Conservation (phyloP, 2,113 vertebrate genomes). For the Aptenodytes forsteri region DNA sequence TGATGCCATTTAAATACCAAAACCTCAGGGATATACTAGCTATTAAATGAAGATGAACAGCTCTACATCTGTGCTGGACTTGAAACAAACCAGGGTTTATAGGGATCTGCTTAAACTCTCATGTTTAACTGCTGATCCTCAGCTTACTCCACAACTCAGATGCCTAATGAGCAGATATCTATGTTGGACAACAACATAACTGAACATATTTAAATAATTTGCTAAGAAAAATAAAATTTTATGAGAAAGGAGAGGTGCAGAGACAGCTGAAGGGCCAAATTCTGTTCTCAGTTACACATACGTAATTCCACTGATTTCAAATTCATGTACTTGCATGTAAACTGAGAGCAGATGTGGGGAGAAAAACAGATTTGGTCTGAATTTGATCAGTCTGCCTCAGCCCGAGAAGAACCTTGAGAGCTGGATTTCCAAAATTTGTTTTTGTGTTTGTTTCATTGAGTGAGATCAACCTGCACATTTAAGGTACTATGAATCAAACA, state of each 20-base stretch:
- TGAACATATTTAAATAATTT: slow-evolving; percentile 34
- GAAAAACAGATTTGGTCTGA: not conserved
- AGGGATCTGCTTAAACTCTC: slow-evolving; percentile 37
- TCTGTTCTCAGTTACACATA: not conserved
- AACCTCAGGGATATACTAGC: not conserved
- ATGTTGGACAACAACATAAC: not conserved
- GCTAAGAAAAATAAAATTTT: slow-evolving; percentile 38
- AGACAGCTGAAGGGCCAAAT: slow-evolving; percentile 9
- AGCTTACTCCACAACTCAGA: not conserved
- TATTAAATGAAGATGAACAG: slow-evolving; percentile 37
- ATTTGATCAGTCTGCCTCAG: not conserved
- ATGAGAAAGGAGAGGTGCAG: not conserved
- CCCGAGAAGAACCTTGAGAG: not conserved
- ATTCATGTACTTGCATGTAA: slow-evolving; percentile 4
- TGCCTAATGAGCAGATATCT: slow-evolving; percentile 24
- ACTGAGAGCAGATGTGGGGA: not conserved
- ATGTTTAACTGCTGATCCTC: not conserved
- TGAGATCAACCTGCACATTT: not conserved
- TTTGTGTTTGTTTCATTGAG: not conserved
- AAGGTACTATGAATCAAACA: not conserved
- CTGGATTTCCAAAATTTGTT: not conserved
- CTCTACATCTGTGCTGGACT: slow-evolving; percentile 1
- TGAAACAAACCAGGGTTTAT: slow-evolving; percentile 11
- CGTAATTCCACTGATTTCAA: slow-evolving; percentile 17
- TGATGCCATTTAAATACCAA: slow-evolving; percentile 2